These are phyloP conservation scores for Psettodes erumei DNA, from an alignment of 2,113 vertebrate genomes.

Conservation along the genomic window DNA sequence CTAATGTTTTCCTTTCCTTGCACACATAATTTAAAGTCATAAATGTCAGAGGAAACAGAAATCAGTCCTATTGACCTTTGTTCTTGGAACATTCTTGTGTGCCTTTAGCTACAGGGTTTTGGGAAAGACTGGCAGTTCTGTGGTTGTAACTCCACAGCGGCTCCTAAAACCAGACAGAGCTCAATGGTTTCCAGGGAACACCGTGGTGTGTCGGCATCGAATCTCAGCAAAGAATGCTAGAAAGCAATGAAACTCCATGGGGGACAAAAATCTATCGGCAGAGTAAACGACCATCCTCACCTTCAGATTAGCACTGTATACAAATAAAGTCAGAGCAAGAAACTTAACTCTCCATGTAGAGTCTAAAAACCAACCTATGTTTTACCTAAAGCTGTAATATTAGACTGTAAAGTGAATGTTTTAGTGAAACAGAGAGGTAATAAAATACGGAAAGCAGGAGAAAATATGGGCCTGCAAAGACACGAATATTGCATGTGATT, in stretches of 20 bases:
- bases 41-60: slow-evolving; percentile 68
- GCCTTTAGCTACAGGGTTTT: slow-evolving; percentile 83
- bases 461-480: slow-evolving; percentile 34
- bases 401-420: not conserved
- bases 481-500: slow-evolving; percentile 36
- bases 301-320: slow-evolving; percentile 6
- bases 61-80: slow-evolving; percentile 77
- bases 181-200: slow-evolving; percentile 86
- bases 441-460: slow-evolving; percentile 1
- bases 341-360: not conserved
- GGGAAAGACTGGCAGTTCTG: slow-evolving; percentile 69
- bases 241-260: slow-evolving; percentile 49
- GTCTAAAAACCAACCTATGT: not conserved
- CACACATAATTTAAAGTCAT: slow-evolving; percentile 60
- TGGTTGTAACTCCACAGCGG: slow-evolving; percentile 82
- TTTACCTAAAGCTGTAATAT: not conserved
- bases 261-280: slow-evolving; percentile 32
- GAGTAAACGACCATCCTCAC: not conserved
- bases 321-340: slow-evolving; percentile 12
- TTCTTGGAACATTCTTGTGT: slow-evolving; percentile 82
- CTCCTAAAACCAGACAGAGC: slow-evolving; percentile 80
- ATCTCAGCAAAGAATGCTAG: slow-evolving; percentile 80
- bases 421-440: slow-evolving; percentile 4
- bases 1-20: slow-evolving; percentile 45
- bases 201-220: slow-evolving; percentile 66